These are phyloP conservation scores for Carcina quercana DNA, from an alignment of 2,888 invertebrate species.

Conservation along the genomic window DNA sequence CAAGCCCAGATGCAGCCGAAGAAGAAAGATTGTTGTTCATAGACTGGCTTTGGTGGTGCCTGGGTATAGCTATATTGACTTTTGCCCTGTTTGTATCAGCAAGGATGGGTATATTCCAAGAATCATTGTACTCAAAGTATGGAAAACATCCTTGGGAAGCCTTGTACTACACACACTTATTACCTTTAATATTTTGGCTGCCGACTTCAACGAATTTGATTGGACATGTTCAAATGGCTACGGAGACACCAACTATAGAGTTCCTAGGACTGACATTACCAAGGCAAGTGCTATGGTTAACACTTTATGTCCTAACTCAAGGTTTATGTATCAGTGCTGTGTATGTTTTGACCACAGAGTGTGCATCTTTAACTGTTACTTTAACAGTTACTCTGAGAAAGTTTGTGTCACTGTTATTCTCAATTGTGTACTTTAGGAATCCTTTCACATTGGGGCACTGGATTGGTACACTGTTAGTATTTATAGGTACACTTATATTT, in stretches of 20 bases:
- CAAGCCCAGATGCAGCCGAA: constrained; percentile 51
- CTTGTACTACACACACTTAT: constrained; percentile 89
- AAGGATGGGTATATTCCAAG: constrained; percentile 96
- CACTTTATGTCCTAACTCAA: constrained; percentile 91
- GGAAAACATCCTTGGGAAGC: constrained; percentile 96
- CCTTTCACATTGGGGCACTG: constrained; percentile 94
- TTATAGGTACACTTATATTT: constrained; percentile 94
- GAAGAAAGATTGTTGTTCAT: constrained; percentile 56
- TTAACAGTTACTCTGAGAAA: constrained; percentile 96
- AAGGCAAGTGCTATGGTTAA: constrained; percentile 82
- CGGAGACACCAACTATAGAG: constrained; percentile 77
- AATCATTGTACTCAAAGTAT: constrained; percentile 85
- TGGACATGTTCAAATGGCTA: constrained; percentile 83
- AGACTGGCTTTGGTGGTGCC: constrained; percentile 76
- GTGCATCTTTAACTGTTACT: constrained; percentile 94
- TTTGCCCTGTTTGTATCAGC: constrained; percentile 94
- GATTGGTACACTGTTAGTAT: constrained; percentile 92
- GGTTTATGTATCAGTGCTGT: constrained; percentile 96
- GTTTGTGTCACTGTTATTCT: constrained; percentile 95
- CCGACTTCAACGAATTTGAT: constrained; percentile 85
- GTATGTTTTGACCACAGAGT: constrained; percentile 94
- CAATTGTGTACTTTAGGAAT: constrained; percentile 95
- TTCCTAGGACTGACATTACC: constrained; percentile 79
- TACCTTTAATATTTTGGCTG: constrained; percentile 93
- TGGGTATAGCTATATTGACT: constrained; percentile 87